Base-by-base conservation (phyloP, 2,113 vertebrate genomes). In the Brienomyrus longianalis region DNA sequence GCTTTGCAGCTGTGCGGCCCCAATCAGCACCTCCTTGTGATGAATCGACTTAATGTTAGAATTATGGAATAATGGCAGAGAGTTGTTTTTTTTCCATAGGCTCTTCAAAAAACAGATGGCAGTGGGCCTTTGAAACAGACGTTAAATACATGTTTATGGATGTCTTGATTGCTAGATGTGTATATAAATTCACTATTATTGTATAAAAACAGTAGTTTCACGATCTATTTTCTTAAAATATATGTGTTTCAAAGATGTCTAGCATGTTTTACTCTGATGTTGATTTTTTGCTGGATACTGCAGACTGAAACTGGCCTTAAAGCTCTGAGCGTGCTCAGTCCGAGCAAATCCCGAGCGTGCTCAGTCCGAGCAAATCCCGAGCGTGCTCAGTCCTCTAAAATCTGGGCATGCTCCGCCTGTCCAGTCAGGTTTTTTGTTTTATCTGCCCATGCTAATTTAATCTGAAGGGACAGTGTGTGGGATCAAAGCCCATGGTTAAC, bases 111-210 rank as follows among this genome's bases (percentile, higher is more conserved):
- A 93, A 90, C 94, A 95, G 95, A 95, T 95, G 95, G 94, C 93
- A 92, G 90, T 35, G 89, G 93, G 95, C 94, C 94, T 95, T 95
- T 95, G 93, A 95, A 95, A 94, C 93, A 93, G 94, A 95, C 94
- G 93, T 94, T 93, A 93, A 93, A 92, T 93, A 88, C 86, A 92
- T 94, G 94, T 94, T 92, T 77, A 87, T 94, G 94, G 94, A 94
- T 94, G 93, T 94, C 93, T 45, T 23, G 1, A 84, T 45, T 48
- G 19, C 19, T 84, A 84, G 45, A 43, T 47, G 19, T 48, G 9
- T 5, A 23, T 0, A 45, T 84, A 17, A 21, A 43, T 84, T 84
- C 9, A 47, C 39, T 45, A 23, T 3, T 47, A 21, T 83, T 83
- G 15, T 47, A 21, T 84, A 48, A 47, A 83, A 47, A 48, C 8